Base-by-base conservation (phyloP, 2,797 vertebrate species). In the Bryconaethiops microstoma region DNA sequence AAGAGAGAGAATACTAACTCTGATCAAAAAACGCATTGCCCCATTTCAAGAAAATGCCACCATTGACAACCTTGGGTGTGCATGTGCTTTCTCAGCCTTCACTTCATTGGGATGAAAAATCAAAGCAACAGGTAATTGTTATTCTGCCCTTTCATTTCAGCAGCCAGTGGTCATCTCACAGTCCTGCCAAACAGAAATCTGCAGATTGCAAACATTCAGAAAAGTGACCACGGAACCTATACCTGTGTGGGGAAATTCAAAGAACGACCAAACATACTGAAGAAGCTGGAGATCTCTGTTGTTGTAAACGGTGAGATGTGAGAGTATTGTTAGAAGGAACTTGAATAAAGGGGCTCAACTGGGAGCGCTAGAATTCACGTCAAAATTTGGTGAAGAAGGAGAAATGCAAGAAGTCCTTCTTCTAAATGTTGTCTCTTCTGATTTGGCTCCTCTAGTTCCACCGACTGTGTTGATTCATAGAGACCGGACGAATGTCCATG, bases 241-340 rank as follows among this genome's bases (percentile, higher is more conserved):
- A 0, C 14, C 0, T 95, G 94, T 67, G 45, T 78, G 23, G 92
- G 86, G 12, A 70, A 77, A 19, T 94, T 95, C 77, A 91, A 17
- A 82, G 89, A 88, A 64, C 86, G 92, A 23, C 35, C 16, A 1
- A 0, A 16, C 0, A 19, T 67, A 12, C 0, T 0, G 0, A 1
- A 68, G 42, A 0, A 6, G 0, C 80, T 90, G 55, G 0, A 6
- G 0, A 29, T 95, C 55, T 92, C 93, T 42, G 86, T 95, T 42
- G 91, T 93, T 0, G 77, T 94, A 74, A 95, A 93, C 35, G 88
- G 94, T 95, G 29, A 84, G 91, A 29, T 73, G 2, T 14, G 13
- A 16, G 69, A 57, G 1, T 12, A 74, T 72, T 72, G 55, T 4
- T 23, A 17, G 16, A 68, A 68, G 40, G 13, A n/a, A n/a, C 35